A percentile compares a stretch with the other conserved stretches of the same genome.
Evolutionary conservation across 2,888 invertebrate species (phyloP).

Genomic region (Eumerus sabulonum): DNA sequence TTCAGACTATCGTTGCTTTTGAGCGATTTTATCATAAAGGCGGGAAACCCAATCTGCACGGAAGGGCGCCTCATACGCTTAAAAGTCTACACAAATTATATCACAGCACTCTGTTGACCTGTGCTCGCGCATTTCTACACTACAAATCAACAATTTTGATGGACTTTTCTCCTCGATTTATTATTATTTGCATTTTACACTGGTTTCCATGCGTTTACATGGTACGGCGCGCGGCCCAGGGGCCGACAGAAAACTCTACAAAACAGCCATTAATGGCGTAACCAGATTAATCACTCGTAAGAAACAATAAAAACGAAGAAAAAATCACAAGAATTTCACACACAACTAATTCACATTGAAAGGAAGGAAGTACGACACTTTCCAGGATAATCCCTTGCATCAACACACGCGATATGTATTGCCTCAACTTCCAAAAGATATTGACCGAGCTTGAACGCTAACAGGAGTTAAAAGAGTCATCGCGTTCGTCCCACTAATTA

Average conservation of each 20-base stretch:
- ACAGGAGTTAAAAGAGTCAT: no score
- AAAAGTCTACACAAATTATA: slow-evolving; percentile 27
- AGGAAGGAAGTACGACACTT: slow-evolving; percentile 41
- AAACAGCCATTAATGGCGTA: slow-evolving; percentile 60
- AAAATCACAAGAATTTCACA: not conserved
- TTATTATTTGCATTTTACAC: no score
- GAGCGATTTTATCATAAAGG: slow-evolving; percentile 57
- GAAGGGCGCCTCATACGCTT: no score
- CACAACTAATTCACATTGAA: slow-evolving; percentile 37
- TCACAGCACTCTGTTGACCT: not conserved
- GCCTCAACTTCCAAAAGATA: no score
- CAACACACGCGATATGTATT: slow-evolving; percentile 1
- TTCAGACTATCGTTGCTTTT: not conserved
- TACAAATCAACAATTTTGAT: no score
- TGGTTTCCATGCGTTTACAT: no score
- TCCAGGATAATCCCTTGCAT: slow-evolving; percentile 54
- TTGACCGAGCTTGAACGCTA: no score
- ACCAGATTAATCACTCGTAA: slow-evolving; percentile 61
- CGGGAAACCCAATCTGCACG: slow-evolving; percentile 39
- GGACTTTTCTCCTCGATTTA: no score
- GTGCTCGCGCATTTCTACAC: no score
- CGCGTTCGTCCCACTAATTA: slow-evolving; percentile 52
- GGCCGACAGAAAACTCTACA: not conserved
- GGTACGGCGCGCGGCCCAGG: not conserved
- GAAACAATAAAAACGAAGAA: slow-evolving; percentile 40